Conservation (phyloP, 2,113 vertebrate species). For the Euleptes europaea region DNA sequence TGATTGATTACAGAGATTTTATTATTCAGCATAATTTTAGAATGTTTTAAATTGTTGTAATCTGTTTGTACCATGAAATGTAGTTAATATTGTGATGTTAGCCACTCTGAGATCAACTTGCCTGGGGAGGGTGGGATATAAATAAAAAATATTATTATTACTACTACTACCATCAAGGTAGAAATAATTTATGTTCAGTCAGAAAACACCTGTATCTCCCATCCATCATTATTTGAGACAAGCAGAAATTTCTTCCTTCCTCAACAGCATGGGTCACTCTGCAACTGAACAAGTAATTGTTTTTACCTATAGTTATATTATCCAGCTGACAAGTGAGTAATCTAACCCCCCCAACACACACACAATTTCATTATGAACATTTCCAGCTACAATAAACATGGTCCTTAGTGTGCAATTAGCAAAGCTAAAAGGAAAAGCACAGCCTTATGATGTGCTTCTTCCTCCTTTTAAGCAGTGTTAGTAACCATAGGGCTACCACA, state of each 20-base stretch:
- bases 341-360: neutral
- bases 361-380: constrained; percentile 3
- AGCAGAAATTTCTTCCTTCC: neutral
- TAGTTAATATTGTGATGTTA: too few relatives aligned
- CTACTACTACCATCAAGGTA: too few relatives aligned
- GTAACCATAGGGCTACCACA: neutral
- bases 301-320: neutral
- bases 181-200: neutral
- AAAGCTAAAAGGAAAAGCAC: constrained; percentile 1
- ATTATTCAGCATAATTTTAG: too few relatives aligned
- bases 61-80: too few relatives aligned
- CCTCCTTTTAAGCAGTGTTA: neutral
- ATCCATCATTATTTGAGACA: neutral
- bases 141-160: too few relatives aligned
- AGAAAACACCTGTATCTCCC: neutral
- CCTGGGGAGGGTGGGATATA: too few relatives aligned
- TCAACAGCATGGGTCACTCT: neutral
- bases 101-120: too few relatives aligned
- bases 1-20: too few relatives aligned
- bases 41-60: too few relatives aligned
- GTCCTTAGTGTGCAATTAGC: neutral
- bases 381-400: neutral
- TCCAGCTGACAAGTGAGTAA: constrained; percentile 2
- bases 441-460: neutral
- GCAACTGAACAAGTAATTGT: neutral